phyloP scores from a whole-genome alignment of 2,888 invertebrate genomes.

The Drosophila engyochracea region DNA sequence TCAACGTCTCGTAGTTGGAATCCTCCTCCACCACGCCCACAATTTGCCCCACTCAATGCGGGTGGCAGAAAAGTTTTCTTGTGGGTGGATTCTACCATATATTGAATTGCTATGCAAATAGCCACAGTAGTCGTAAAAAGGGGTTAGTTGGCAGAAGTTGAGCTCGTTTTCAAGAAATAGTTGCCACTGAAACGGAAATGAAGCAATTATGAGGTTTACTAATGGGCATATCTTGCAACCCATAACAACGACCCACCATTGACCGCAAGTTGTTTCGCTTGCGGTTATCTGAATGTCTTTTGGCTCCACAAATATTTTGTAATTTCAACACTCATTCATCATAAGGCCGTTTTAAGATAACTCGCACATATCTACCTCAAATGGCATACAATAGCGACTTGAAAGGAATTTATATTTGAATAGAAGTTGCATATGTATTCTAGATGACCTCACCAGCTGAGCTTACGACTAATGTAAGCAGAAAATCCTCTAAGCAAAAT shows the following conservation, averaged over 20 bases:
- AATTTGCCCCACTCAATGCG: background rate
- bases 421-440: background rate
- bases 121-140: constrained; percentile 43
- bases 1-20: constrained; percentile 35
- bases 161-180: constrained; percentile 55
- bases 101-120: constrained; percentile 38
- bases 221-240: constrained; percentile 83
- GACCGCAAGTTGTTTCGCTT: constrained; percentile 46
- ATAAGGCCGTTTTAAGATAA: constrained; percentile 48
- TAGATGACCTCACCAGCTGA: background rate
- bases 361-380: background rate
- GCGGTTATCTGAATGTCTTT: background rate
- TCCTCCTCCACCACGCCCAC: constrained; percentile 11
- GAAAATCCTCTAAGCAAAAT: no score
- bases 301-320: constrained; percentile 60
- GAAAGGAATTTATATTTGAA: background rate
- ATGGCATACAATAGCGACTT: background rate
- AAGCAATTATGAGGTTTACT: constrained; percentile 85
- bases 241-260: constrained; percentile 26
- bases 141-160: constrained; percentile 33
- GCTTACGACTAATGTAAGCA: background rate
- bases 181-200: constrained; percentile 77
- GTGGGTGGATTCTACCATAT: background rate
- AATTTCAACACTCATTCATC: constrained; percentile 72
- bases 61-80: constrained; percentile 8